Conservation (phyloP, 30 jellyfish, hydroid and myxozoan genomes). For the Pseudorhiza aurosa region DNA sequence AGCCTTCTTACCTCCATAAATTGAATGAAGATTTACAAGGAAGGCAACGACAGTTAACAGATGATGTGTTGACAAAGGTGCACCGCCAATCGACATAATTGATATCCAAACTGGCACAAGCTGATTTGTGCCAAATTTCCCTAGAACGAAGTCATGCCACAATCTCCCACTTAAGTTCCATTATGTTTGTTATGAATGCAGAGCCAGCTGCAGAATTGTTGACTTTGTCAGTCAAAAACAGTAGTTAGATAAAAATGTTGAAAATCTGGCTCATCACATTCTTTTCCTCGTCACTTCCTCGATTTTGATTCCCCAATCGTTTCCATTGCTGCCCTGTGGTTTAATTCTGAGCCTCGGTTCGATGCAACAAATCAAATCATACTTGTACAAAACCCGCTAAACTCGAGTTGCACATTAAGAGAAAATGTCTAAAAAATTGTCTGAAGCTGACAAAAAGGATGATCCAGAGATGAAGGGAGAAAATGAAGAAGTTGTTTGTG, state of each 20-base stretch:
- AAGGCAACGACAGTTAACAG: neutral
- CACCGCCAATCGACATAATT: neutral
- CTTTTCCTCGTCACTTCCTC: neutral
- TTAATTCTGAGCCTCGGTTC: neutral
- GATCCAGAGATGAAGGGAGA: neutral
- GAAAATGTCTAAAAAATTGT: neutral
- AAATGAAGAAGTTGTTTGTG: constrained; percentile 22
- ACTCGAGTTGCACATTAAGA: too few relatives aligned
- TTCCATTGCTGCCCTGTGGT: neutral
- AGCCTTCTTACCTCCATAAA: neutral
- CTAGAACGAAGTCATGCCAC: too few relatives aligned
- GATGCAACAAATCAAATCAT: neutral
- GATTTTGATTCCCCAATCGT: neutral
- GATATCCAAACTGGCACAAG: too few relatives aligned
- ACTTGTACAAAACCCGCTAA: neutral
- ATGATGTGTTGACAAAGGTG: neutral
- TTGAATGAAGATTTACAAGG: neutral
- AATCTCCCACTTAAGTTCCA: too few relatives aligned
- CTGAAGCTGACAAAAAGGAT: neutral
- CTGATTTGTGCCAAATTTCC: too few relatives aligned
- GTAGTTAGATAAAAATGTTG: neutral
- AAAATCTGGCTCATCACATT: neutral
- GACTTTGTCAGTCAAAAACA: neutral
- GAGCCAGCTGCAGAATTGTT: neutral
- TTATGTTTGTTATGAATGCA: neutral